Evolutionary conservation across 92 coral and sea anemone species (phyloP), one percentile per base, ranked within the genome.

Genomic region (Scolanthus callimorphus): DNA sequence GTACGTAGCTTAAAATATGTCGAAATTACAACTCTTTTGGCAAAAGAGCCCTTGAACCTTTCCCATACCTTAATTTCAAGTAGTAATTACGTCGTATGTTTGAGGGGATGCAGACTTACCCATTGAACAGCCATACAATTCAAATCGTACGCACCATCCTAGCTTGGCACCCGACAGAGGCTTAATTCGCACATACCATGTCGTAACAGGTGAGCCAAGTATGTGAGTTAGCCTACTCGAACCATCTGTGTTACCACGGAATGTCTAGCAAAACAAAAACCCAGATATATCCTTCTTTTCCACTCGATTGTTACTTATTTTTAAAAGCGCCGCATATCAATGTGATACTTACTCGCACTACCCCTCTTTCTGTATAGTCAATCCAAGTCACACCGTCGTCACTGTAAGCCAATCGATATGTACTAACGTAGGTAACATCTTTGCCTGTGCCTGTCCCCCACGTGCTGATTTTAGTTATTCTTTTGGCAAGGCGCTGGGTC

Each of bases 101-200:
- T n/a, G n/a, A n/a, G n/a, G n/a, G n/a, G n/a, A n/a, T n/a, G n/a
- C n/a, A n/a, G n/a, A n/a, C n/a, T 34, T 45, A 86, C 95, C 95
- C 25, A 68, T 62, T 15, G 55, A 51, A 34, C 95, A 86, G 48
- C 95, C 95, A 49, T 77, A 86, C 17, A 86, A 20, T 38, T 86
- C 95, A 43, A 88, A 51, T 15, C 96, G 91, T 24, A 84, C 54
- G 41, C 96, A 91, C 38, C 58, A 62, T n/a, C 85, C 82, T 3
- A 9, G 53, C 11, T 65, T 44, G 55, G 88, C 71, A 41, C 87
- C 59, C 8, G 62, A 20, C 62, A 78, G 92, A 54, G 83, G 79
- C 31, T 25, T 54, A 3, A 82, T 27, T 57, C 88, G 83, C 13
- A 82, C 55, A 45, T 31, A 49, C 22, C 54, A 49, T 1, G 83